Evolutionary conservation across 2,113 vertebrate genomes (phyloP).

Genomic region (Coturnix japonica): DNA sequence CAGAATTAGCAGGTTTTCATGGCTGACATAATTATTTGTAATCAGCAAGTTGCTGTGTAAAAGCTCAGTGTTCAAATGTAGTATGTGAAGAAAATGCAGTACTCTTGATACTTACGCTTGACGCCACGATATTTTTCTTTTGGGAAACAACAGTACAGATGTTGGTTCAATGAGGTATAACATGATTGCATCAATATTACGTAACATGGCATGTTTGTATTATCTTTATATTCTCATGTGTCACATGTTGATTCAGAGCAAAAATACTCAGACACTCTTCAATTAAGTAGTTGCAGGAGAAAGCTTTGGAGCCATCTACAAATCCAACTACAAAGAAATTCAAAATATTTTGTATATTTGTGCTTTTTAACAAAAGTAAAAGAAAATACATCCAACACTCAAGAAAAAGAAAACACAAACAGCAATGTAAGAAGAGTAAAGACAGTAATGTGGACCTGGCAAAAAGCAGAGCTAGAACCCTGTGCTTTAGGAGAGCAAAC

Average conservation of each 20-base stretch:
- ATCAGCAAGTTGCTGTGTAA: not conserved
- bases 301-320: not conserved
- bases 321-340: not conserved
- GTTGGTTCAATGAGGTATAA: not conserved
- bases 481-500: too few relatives aligned
- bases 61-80: not conserved
- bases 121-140: not conserved
- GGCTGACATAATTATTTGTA: not conserved
- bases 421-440: not conserved
- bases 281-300: not conserved
- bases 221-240: not conserved
- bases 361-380: not conserved
- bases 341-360: not conserved
- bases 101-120: not conserved
- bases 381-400: not conserved
- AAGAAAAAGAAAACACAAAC: not conserved
- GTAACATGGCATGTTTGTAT: not conserved
- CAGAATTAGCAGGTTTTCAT: not conserved
- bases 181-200: not conserved
- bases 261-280: not conserved
- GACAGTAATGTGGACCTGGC: too few relatives aligned
- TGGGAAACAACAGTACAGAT: not conserved
- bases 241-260: not conserved
- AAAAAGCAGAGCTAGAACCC: too few relatives aligned
- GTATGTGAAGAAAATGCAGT: not conserved